Evolutionary conservation across 2,888 invertebrate species (phyloP).

Genomic region (Metalampra italica): DNA sequence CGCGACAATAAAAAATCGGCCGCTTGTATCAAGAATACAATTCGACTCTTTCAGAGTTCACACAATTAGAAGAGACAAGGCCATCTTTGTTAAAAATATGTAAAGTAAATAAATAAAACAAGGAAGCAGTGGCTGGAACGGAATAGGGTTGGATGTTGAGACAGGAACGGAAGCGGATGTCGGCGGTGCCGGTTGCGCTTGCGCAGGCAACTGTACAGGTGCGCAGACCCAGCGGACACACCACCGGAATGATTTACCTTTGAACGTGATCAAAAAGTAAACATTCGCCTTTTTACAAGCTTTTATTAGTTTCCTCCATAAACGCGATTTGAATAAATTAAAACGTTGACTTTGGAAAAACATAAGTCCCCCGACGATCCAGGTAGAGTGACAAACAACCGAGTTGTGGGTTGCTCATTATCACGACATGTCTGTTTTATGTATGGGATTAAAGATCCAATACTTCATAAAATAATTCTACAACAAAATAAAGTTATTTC

Average conservation of each 20-base stretch:
- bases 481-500: no score
- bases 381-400: no score
- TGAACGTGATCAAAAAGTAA: slow-evolving; percentile 40
- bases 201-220: slow-evolving; percentile 42
- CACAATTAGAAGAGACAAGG: no score
- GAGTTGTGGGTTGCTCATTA: no score
- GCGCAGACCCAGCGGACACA: slow-evolving; percentile 33
- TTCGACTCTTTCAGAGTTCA: no score
- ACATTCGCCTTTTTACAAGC: slow-evolving; percentile 31
- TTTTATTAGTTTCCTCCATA: slow-evolving; percentile 7
- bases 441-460: no score
- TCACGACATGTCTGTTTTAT: no score
- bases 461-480: no score
- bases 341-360: background rate
- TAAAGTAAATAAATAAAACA: background rate
- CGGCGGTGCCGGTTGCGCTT: slow-evolving; percentile 35
- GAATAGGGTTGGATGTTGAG: slow-evolving; percentile 33
- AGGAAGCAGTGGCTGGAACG: slow-evolving; percentile 37
- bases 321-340: slow-evolving; percentile 9
- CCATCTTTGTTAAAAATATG: no score
- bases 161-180: slow-evolving; percentile 61
- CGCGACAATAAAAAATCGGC: no score
- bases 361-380: background rate
- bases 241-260: slow-evolving; percentile 39
- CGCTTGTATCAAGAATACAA: no score